Conservation (phyloP, 2,113 vertebrate species). For the Columba janthina region DNA sequence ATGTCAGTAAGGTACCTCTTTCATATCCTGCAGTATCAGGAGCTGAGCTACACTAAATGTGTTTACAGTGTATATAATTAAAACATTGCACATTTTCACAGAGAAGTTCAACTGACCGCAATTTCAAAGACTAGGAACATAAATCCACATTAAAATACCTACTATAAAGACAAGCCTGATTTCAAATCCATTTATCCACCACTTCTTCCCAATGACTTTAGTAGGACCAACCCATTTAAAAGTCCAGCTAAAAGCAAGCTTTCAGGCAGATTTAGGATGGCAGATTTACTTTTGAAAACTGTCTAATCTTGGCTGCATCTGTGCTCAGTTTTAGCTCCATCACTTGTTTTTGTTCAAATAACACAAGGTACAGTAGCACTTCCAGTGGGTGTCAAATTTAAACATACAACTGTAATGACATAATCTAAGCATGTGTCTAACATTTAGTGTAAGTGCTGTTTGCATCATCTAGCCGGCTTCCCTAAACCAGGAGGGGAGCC, state of each 20-base stretch:
- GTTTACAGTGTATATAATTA: neutral
- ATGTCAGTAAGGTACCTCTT: neutral
- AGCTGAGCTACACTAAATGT: neutral
- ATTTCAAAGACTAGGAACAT: neutral
- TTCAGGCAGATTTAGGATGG: neutral
- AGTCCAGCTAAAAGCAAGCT: neutral
- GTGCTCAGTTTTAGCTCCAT: neutral
- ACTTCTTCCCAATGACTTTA: neutral
- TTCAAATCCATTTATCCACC: neutral
- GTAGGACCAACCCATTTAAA: neutral
- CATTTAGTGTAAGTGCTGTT: neutral
- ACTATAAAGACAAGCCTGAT: neutral
- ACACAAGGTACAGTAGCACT: neutral
- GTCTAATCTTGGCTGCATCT: neutral
- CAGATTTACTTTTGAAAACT: neutral
- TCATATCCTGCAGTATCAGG: neutral
- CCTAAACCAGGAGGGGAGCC: neutral
- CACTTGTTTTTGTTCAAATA: neutral
- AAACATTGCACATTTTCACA: neutral
- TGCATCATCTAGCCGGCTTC: neutral
- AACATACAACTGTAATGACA: fast-evolving
- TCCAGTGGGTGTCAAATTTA: neutral
- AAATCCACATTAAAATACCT: neutral
- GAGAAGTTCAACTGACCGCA: neutral
- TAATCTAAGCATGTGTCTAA: neutral